A percentile compares a stretch with the other conserved stretches of the same genome.
These are phyloP conservation scores for Hypomecis punctinalis DNA, from an alignment of 2,888 invertebrate species.

Conservation along the genomic window DNA sequence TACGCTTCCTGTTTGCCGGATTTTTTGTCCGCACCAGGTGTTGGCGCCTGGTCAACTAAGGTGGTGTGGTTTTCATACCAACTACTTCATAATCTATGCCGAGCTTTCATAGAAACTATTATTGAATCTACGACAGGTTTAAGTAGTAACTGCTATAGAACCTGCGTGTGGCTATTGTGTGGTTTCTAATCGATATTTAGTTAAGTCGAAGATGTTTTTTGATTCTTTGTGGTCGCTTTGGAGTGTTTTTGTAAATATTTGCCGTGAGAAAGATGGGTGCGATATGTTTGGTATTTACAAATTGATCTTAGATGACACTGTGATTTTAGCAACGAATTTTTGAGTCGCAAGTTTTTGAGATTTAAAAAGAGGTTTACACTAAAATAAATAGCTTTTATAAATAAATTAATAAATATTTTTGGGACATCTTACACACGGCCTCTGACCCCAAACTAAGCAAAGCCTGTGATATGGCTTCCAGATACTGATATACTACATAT, in stretches of 20 bases:
- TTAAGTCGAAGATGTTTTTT: slow-evolving; percentile 23
- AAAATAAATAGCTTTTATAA: too few relatives aligned
- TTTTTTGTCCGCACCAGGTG: slow-evolving; percentile 51
- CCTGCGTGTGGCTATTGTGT: slow-evolving; percentile 24
- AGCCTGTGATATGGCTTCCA: too few relatives aligned
- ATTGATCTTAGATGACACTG: background rate
- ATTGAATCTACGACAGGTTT: background rate
- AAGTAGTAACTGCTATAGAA: background rate
- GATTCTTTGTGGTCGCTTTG: slow-evolving; percentile 11
- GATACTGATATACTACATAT: too few relatives aligned
- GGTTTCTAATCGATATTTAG: slow-evolving; percentile 31
- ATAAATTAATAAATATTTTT: too few relatives aligned
- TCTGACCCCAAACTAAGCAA: too few relatives aligned
- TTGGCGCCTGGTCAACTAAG: slow-evolving; percentile 25
- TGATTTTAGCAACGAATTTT: background rate
- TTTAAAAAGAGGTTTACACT: too few relatives aligned
- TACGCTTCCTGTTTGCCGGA: slow-evolving; percentile 31
- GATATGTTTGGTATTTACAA: background rate
- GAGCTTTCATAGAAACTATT: background rate
- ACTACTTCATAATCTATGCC: background rate
- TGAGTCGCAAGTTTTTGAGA: background rate
- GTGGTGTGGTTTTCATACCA: slow-evolving; percentile 5
- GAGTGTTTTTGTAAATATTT: slow-evolving; percentile 28
- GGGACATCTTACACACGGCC: too few relatives aligned
- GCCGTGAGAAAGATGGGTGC: slow-evolving; percentile 26